Conservation (phyloP, 2,888 invertebrate genomes). For the Ormia ochracea region DNA sequence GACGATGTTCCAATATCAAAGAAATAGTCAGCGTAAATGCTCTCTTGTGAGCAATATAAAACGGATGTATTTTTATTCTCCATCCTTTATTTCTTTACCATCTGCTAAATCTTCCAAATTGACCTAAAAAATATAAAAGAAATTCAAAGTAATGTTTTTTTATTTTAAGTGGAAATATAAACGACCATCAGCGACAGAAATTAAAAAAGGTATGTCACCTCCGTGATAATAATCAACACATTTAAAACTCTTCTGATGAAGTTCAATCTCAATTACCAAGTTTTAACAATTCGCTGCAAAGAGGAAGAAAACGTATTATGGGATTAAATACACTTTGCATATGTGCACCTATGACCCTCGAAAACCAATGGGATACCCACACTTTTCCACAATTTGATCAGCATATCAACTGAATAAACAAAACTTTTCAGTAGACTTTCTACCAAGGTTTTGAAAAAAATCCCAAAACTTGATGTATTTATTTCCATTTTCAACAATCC, state of each 20-base stretch:
- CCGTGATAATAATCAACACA: slow-evolving; percentile 99
- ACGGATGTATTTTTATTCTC: slow-evolving; percentile 99
- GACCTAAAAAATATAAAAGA: slow-evolving; percentile 65
- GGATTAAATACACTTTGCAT: no score
- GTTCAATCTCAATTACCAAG: no score
- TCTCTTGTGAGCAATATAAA: slow-evolving; percentile 99
- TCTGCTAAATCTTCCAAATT: slow-evolving; percentile 74
- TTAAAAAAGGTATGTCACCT: slow-evolving; percentile 98
- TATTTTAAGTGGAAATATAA: slow-evolving; percentile 63
- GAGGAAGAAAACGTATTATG: no score
- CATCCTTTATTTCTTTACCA: slow-evolving; percentile 88
- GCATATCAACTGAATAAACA: no score
- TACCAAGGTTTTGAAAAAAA: no score
- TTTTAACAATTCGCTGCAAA: no score
- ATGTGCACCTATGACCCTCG: no score
- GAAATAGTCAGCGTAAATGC: slow-evolving; percentile 94
- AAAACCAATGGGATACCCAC: no score
- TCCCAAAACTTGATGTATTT: no score
- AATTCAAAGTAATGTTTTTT: not conserved
- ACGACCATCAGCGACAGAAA: slow-evolving; percentile 98
- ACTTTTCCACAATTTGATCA: no score
- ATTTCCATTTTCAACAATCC: no score
- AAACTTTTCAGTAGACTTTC: no score
- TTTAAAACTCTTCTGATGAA: slow-evolving; percentile 98
- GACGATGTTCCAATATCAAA: slow-evolving; percentile 94